A percentile compares a stretch with the other conserved stretches of the same genome.
These are phyloP conservation scores for Zaprionus ghesquierei DNA, from an alignment of 1,140 invertebrate species.

Conservation along the genomic window DNA sequence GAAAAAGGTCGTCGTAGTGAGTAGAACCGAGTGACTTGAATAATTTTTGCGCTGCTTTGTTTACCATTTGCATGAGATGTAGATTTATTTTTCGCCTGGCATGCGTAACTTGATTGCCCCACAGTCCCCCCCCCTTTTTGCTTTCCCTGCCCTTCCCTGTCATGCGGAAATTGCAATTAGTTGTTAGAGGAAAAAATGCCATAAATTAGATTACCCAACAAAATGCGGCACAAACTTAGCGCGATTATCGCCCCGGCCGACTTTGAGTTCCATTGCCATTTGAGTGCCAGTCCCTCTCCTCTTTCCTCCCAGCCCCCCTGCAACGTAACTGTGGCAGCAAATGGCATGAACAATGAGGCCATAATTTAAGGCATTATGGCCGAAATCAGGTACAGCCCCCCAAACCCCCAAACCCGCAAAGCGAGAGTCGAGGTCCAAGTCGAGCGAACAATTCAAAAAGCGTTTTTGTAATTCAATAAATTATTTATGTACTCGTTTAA, in stretches of 20 bases:
- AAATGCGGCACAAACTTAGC: conserved; percentile 57
- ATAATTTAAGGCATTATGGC: conserved; percentile 79
- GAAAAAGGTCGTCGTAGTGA: conserved; percentile 43
- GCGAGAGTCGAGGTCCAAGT: background rate
- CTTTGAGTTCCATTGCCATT: conserved; percentile 31
- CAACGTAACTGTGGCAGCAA: conserved; percentile 42
- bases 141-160: background rate
- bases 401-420: background rate
- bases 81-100: conserved; percentile 65
- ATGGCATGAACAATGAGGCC: conserved; percentile 63
- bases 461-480: conserved; percentile 74
- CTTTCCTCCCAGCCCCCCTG: background rate
- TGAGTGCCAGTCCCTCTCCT: background rate
- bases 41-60: conserved; percentile 57
- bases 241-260: conserved; percentile 56
- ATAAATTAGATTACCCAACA: conserved; percentile 73
- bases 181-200: conserved; percentile 70
- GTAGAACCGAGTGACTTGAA: conserved; percentile 37
- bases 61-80: conserved; percentile 52
- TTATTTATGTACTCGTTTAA: conserved; percentile 76
- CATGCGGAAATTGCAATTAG: conserved; percentile 71
- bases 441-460: conserved; percentile 56
- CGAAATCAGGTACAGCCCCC: conserved; percentile 42
- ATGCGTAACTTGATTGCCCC: conserved; percentile 67
- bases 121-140: background rate